phyloP scores from a whole-genome alignment of 2,113 vertebrate genomes.

The Tenebrosternarchus preto region DNA sequence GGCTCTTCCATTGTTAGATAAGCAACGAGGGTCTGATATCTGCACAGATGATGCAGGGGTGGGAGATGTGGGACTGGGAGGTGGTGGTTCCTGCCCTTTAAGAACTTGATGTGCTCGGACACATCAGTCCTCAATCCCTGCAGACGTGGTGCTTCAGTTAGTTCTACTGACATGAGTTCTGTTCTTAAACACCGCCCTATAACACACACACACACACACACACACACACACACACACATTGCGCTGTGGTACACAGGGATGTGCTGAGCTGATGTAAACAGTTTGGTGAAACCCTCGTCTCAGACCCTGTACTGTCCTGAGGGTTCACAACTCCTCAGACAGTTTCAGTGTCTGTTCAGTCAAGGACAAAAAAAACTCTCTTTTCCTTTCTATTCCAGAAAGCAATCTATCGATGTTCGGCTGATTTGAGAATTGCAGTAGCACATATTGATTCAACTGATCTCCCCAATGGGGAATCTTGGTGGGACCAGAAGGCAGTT shows the following conservation, averaged over 20 bases:
- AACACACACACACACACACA: slow-evolving; percentile 16
- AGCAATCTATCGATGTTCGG: slow-evolving; percentile 33
- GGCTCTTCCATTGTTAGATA: slow-evolving; percentile 36
- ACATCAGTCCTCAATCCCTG: slow-evolving; percentile 67
- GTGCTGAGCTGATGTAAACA: background rate
- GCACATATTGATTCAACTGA: slow-evolving; percentile 37
- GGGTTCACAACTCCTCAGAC: background rate
- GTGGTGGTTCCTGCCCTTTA: slow-evolving; percentile 63
- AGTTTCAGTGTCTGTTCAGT: slow-evolving; percentile 14
- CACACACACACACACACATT: background rate
- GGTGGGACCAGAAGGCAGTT: background rate
- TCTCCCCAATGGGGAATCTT: slow-evolving; percentile 26
- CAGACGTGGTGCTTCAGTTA: slow-evolving; percentile 73
- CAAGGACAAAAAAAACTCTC: background rate
- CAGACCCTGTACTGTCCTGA: background rate
- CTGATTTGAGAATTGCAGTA: slow-evolving; percentile 42
- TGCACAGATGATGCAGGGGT: slow-evolving; percentile 28
- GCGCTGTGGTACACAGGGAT: background rate
- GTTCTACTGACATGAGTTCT: slow-evolving; percentile 68
- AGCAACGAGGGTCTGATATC: slow-evolving; percentile 1
- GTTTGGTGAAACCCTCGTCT: background rate
- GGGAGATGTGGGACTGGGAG: slow-evolving; percentile 8
- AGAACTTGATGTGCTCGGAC: slow-evolving; percentile 67
- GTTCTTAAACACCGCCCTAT: slow-evolving; percentile 29
- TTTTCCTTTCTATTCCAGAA: slow-evolving; percentile 3